phyloP scores from a whole-genome alignment of 1,140 invertebrate genomes.

The Monochamus saltuarius region DNA sequence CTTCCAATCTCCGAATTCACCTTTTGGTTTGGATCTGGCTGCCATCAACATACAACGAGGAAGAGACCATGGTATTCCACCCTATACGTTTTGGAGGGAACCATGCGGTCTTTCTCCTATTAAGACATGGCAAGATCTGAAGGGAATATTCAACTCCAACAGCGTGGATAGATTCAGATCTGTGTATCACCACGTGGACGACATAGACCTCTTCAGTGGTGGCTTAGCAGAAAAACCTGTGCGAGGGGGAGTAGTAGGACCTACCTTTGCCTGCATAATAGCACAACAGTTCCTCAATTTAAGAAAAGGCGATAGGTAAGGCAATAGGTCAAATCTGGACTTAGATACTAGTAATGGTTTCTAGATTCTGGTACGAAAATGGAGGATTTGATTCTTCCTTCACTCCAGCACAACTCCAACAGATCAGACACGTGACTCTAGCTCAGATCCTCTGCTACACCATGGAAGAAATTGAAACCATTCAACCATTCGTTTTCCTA shows the following conservation, averaged over 20 bases:
- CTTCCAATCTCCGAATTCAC: constrained; percentile 83
- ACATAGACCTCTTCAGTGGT: constrained; percentile 90
- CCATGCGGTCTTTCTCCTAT: constrained; percentile 76
- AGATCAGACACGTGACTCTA: constrained; percentile 78
- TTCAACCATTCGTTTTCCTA: constrained; percentile 77
- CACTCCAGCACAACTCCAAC: constrained; percentile 78
- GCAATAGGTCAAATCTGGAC: too few species aligned
- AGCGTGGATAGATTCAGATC: constrained; percentile 63
- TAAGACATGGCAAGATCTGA: constrained; percentile 73
- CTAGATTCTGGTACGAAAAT: constrained; percentile 89
- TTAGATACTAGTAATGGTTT: not conserved
- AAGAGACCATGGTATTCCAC: constrained; percentile 57
- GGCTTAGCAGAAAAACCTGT: constrained; percentile 82
- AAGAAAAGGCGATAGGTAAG: constrained; percentile 72
- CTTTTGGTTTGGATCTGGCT: constrained; percentile 83
- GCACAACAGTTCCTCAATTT: constrained; percentile 89
- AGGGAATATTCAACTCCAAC: constrained; percentile 67
- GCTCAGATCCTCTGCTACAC: constrained; percentile 86
- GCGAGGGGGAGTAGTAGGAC: constrained; percentile 83
- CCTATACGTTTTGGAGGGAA: constrained; percentile 80
- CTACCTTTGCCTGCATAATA: constrained; percentile 95
- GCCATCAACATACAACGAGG: constrained; percentile 80
- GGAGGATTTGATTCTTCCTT: constrained; percentile 72
- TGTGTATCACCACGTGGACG: constrained; percentile 73
- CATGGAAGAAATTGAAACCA: constrained; percentile 68